Percentiles rank a stretch among this genome's conserved stretches.
Conservation (phyloP, 2,113 vertebrate species). For the Tursiops truncatus region DNA sequence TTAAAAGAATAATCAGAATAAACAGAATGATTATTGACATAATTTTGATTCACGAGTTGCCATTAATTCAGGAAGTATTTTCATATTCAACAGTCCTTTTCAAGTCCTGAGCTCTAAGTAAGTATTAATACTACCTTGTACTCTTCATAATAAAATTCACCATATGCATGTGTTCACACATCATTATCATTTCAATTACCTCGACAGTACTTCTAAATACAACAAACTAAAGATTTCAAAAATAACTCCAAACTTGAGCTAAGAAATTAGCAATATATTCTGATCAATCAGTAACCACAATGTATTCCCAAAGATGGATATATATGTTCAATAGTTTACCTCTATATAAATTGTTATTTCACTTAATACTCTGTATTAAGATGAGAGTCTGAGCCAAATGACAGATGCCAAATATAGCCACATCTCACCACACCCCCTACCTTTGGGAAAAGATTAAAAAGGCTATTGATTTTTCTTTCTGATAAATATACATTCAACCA, state of each 20-base stretch:
- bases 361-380: neutral
- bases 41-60: neutral
- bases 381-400: neutral
- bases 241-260: neutral
- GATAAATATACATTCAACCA: constrained; percentile 15
- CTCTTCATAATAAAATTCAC: neutral
- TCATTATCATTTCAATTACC: neutral
- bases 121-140: neutral
- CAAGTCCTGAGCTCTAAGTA: neutral
- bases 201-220: neutral
- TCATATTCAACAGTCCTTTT: constrained; percentile 15
- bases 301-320: neutral
- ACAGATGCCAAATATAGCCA: neutral
- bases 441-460: constrained; percentile 7
- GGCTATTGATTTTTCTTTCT: constrained; percentile 12
- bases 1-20: neutral
- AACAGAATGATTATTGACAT: neutral
- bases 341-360: constrained; percentile 29
- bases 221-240: constrained; percentile 6
- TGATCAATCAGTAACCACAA: neutral
- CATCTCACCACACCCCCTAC: neutral
- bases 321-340: neutral
- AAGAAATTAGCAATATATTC: constrained; percentile 1
- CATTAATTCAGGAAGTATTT: constrained; percentile 13
- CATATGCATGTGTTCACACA: neutral